These are phyloP conservation scores for Drosophila subpulchrella DNA, from an alignment of 1,140 invertebrate genomes.

Conservation along the genomic window DNA sequence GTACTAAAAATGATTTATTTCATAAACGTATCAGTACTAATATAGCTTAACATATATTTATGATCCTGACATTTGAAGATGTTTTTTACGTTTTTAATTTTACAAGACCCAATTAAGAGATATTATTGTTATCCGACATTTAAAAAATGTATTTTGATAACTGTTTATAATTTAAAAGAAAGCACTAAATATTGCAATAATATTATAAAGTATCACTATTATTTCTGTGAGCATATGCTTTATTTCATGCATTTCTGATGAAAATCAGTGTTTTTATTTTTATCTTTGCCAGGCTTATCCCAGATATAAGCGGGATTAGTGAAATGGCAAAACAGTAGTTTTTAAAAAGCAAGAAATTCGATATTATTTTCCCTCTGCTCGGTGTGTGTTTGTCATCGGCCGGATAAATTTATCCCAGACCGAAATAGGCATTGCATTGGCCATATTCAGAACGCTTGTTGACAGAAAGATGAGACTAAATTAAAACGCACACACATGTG, in stretches of 20 bases:
- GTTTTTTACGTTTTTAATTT: no score
- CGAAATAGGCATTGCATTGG: constrained; percentile 41
- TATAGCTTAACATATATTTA: no score
- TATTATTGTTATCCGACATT: no score
- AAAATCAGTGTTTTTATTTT: neutral
- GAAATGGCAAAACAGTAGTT: constrained; percentile 10
- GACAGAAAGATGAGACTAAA: constrained; percentile 47
- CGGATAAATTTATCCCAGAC: constrained; percentile 1
- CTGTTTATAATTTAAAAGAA: no score
- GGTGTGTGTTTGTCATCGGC: constrained; percentile 1
- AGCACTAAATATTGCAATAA: neutral
- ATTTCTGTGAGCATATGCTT: neutral
- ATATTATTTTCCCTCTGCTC: constrained; percentile 7
- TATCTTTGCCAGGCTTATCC: neutral
- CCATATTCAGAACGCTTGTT: constrained; percentile 25
- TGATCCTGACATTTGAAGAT: no score
- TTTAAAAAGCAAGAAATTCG: constrained; percentile 3
- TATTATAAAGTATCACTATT: no score
- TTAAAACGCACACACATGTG: constrained; percentile 25
- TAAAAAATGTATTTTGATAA: no score
- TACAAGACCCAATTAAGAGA: no score
- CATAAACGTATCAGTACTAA: neutral
- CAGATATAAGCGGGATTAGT: neutral
- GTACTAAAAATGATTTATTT: neutral
- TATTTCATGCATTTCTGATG: no score